These are phyloP conservation scores for Nothoprocta perdicaria DNA, from an alignment of 2,113 vertebrate species.

Conservation along the genomic window DNA sequence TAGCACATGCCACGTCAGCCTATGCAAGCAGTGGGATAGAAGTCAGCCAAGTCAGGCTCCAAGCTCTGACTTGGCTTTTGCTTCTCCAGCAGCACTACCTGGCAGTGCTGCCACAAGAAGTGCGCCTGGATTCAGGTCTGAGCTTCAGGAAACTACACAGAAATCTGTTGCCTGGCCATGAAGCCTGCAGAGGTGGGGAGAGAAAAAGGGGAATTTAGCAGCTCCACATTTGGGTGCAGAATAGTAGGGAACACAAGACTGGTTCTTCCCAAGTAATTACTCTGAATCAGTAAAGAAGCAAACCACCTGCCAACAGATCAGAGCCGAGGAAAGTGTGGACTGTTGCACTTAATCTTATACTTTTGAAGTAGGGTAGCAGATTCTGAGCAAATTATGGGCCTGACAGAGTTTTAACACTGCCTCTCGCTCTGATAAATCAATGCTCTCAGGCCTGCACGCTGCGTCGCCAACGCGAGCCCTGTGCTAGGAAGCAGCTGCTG, in stretches of 20 bases:
- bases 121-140: neutral
- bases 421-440: conserved; percentile 64
- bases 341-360: neutral
- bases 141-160: neutral
- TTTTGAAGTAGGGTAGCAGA: neutral
- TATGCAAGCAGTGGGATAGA: neutral
- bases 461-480: neutral
- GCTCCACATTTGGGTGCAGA: neutral
- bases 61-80: neutral
- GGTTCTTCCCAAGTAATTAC: neutral
- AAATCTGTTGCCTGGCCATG: neutral
- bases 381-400: neutral
- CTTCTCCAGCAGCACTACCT: neutral
- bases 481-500: fast-evolving
- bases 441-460: neutral
- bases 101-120: neutral
- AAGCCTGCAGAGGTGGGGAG: neutral
- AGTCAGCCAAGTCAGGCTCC: neutral
- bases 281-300: neutral
- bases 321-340: neutral
- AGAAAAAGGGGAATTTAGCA: neutral
- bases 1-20: neutral
- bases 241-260: neutral
- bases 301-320: neutral
- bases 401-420: conserved; percentile 64